phyloP scores from a whole-genome alignment of 2,113 vertebrate species.

The Delphinapterus leucas region DNA sequence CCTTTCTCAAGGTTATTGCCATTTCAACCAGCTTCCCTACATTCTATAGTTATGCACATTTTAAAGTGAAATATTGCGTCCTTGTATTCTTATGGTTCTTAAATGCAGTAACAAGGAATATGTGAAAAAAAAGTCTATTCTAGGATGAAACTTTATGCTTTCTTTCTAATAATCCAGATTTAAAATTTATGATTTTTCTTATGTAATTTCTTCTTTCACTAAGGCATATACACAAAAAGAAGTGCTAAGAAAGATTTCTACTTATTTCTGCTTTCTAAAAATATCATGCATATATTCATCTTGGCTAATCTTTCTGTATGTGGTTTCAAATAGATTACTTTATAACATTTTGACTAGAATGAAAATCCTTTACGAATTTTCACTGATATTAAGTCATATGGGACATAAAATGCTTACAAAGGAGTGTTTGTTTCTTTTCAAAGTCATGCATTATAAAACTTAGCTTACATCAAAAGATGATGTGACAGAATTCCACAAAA shows the following conservation, averaged over 20 bases:
- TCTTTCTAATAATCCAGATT: conserved; percentile 69
- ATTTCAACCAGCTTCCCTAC: not conserved
- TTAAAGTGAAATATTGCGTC: conserved; percentile 16
- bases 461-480: not conserved
- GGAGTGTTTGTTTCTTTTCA: conserved; percentile 47
- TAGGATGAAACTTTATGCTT: conserved; percentile 47
- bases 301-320: conserved; percentile 72
- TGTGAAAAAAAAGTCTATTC: conserved; percentile 40
- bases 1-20: not conserved
- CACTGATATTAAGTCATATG: conserved; percentile 26
- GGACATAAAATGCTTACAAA: conserved; percentile 7
- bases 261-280: conserved; percentile 74
- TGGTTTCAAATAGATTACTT: conserved; percentile 69
- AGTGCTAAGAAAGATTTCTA: conserved; percentile 69
- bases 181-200: conserved; percentile 67
- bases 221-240: conserved; percentile 61
- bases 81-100: conserved; percentile 19
- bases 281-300: conserved; percentile 70
- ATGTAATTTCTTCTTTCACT: conserved; percentile 66
- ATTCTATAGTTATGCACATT: not conserved
- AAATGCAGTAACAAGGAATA: conserved; percentile 53
- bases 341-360: conserved; percentile 63
- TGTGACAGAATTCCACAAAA: not conserved
- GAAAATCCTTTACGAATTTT: conserved; percentile 47
- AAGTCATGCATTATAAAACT: conserved; percentile 26